Percentiles rank a stretch among this genome's conserved stretches.
Evolutionary conservation across 2,113 vertebrate genomes (phyloP).

Genomic region (Heptranchias perlo): DNA sequence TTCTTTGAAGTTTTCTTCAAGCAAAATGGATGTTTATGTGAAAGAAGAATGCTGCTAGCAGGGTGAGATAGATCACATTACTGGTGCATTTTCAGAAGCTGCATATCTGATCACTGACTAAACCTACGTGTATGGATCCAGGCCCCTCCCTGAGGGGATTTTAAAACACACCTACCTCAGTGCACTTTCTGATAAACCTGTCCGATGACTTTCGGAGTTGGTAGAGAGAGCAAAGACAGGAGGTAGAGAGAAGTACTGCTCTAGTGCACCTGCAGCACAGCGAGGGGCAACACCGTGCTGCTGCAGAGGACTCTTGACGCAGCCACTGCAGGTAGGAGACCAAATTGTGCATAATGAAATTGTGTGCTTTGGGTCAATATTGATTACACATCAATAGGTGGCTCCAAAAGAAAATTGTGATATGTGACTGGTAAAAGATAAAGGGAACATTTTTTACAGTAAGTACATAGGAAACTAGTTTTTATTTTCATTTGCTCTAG

Average conservation of each 20-base stretch:
- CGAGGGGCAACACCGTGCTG: too few species aligned
- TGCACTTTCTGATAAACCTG: constrained; percentile 8
- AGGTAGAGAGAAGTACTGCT: neutral
- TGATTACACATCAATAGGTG: neutral
- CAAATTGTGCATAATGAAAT: neutral
- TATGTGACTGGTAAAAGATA: neutral
- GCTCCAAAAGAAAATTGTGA: neutral
- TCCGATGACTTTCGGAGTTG: neutral
- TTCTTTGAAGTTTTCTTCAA: too few species aligned
- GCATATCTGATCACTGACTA: neutral
- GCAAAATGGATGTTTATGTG: neutral
- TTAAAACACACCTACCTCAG: neutral
- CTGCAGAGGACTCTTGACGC: too few species aligned
- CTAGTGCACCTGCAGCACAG: neutral
- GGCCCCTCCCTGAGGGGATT: constrained; percentile 23
- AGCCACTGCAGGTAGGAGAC: neutral
- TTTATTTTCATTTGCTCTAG: too few species aligned
- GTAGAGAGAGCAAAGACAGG: neutral
- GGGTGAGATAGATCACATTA: neutral
- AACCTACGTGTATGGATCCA: neutral
- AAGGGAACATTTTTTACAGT: too few species aligned
- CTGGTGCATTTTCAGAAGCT: neutral
- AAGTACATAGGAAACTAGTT: neutral
- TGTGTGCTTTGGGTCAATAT: neutral
- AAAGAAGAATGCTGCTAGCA: neutral